phyloP scores from a whole-genome alignment of 2,888 invertebrate genomes.

The Phorcus lineatus region DNA sequence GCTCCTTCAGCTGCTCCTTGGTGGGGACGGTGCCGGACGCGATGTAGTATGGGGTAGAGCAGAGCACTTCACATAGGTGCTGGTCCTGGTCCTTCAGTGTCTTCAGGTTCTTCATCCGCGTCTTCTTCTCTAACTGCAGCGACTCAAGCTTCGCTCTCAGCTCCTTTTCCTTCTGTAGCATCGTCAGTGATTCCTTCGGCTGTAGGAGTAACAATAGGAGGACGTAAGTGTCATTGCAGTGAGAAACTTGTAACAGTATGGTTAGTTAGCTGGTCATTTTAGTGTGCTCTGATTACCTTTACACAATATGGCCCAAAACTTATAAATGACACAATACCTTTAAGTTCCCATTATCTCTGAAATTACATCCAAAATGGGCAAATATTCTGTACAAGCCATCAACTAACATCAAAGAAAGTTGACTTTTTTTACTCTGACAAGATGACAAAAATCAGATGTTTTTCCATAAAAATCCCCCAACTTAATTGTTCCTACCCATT shows the following conservation, averaged over 20 bases:
- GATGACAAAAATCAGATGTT: neutral
- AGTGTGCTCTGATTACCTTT: too few relatives aligned
- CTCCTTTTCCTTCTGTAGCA: slow-evolving; percentile 68
- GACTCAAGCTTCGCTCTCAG: slow-evolving; percentile 60
- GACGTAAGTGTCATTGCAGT: too few relatives aligned
- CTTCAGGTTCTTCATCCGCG: slow-evolving; percentile 64
- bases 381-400: too few relatives aligned
- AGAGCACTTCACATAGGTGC: slow-evolving; percentile 69
- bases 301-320: too few relatives aligned
- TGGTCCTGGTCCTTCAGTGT: slow-evolving; percentile 67
- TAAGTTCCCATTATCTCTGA: too few relatives aligned
- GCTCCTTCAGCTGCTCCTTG: slow-evolving; percentile 64
- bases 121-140: slow-evolving; percentile 66
- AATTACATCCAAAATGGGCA: too few relatives aligned
- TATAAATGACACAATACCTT: too few relatives aligned
- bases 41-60: slow-evolving; percentile 71
- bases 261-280: too few relatives aligned
- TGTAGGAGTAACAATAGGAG: slow-evolving; percentile 29
- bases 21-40: slow-evolving; percentile 68
- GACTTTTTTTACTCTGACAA: too few relatives aligned
- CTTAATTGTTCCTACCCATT: neutral
- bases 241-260: too few relatives aligned
- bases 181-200: slow-evolving; percentile 52
- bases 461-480: neutral
- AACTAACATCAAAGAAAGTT: too few relatives aligned